phyloP scores from a whole-genome alignment of 2,113 vertebrate species.

The Megalops atlanticus region DNA sequence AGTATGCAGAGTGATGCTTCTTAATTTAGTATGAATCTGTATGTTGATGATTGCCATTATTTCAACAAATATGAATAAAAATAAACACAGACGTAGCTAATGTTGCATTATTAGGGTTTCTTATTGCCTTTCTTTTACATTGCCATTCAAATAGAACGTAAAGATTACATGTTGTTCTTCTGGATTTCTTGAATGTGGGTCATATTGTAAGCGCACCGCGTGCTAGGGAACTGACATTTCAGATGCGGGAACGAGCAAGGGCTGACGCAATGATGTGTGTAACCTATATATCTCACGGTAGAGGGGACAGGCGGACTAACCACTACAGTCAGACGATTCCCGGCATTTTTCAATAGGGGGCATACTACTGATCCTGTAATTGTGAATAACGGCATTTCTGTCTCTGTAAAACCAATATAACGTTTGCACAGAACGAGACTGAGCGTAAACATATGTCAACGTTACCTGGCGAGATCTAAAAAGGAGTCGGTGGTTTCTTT shows the following conservation, averaged over 20 bases:
- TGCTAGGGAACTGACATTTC: neutral
- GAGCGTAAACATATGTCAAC: neutral
- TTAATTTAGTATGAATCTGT: too few relatives aligned
- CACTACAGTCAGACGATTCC: too few relatives aligned
- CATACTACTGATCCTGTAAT: too few relatives aligned
- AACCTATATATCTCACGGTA: neutral
- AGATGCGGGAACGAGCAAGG: neutral
- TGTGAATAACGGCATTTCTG: too few relatives aligned
- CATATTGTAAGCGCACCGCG: neutral
- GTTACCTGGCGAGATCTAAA: slow-evolving; percentile 87
- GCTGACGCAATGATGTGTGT: neutral
- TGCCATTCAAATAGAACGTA: neutral
- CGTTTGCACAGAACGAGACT: too few relatives aligned
- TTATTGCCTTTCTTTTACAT: neutral
- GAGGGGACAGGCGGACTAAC: too few relatives aligned
- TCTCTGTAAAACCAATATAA: too few relatives aligned
- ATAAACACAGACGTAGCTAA: too few relatives aligned
- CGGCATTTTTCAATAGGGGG: too few relatives aligned
- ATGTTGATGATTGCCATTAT: too few relatives aligned
- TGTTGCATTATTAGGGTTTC: neutral
- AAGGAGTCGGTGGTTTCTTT: slow-evolving; percentile 93
- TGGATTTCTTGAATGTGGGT: neutral
- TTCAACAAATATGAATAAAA: too few relatives aligned
- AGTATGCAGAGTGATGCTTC: too few relatives aligned
- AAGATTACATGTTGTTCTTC: neutral